Evolutionary conservation across 2,888 invertebrate genomes (phyloP).

Genomic region (Idaea dimidiata): DNA sequence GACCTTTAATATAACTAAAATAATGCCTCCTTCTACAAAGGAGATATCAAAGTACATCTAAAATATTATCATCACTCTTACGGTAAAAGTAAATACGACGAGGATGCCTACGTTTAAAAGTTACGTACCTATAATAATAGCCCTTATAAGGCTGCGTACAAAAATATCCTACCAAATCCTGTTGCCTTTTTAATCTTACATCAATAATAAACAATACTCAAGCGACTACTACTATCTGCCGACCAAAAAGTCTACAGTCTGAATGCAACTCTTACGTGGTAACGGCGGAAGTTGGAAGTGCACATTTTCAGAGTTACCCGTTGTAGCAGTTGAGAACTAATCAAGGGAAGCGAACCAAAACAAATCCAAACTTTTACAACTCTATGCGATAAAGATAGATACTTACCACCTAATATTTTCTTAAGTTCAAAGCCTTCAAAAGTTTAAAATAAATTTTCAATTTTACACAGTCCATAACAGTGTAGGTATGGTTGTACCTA

Average conservation of each 20-base stretch:
- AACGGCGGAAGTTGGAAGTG: not conserved
- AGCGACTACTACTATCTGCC: not conserved
- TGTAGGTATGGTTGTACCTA: too few relatives aligned
- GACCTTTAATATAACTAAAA: too few relatives aligned
- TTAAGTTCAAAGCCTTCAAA: not conserved
- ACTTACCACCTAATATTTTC: not conserved
- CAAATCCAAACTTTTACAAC: slow-evolving; percentile 11
- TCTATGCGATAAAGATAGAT: not conserved
- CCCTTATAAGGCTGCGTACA: too few relatives aligned
- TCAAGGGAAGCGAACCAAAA: slow-evolving; percentile 21
- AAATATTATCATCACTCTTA: too few relatives aligned
- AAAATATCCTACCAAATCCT: not conserved
- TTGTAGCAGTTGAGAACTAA: slow-evolving; percentile 20
- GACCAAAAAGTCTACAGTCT: not conserved
- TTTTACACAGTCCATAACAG: too few relatives aligned
- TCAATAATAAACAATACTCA: not conserved
- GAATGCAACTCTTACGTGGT: not conserved
- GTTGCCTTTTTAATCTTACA: not conserved
- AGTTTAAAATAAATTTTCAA: not conserved
- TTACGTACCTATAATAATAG: too few relatives aligned
- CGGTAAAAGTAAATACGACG: too few relatives aligned
- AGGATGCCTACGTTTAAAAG: too few relatives aligned
- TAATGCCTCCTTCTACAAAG: too few relatives aligned
- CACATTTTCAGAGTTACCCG: slow-evolving; percentile 11
- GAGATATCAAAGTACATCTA: too few relatives aligned